Evolutionary conservation across 2,113 vertebrate genomes (phyloP), one percentile per base, ranked within the genome.

Genomic region (Carassius auratus): DNA sequence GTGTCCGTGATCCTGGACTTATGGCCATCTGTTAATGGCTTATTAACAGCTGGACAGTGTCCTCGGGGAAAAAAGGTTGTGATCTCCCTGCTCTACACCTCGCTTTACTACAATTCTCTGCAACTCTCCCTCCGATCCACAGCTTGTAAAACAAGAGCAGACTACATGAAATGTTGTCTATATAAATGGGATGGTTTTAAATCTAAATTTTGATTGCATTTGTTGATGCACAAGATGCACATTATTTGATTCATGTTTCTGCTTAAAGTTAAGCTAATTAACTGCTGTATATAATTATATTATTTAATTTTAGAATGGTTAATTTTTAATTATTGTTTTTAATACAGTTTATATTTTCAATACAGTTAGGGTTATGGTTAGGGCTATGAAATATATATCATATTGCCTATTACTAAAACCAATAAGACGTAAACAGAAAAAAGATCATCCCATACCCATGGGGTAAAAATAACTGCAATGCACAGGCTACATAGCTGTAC

Each of bases 21-120:
- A 86, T 48, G 55, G 83, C 91, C 92, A 93, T 93, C 92, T 94
- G 91, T 85, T 92, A 38, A 81, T 55, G 42, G 68, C 86, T 79
- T 12, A 48, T 84, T 83, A 88, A 61, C 74, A 81, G 21, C 68
- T 86, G 77, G 76, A 82, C 23, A 23, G 23, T 84, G 86, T 33
- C 73, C 33, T 76, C 4, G 3, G 81, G 59, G 59, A 87, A 84
- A 84, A 73, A 13, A 81, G 69, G 61, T 76, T 55, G 36, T 85
- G 62, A 50, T 26, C 42, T 62, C 8, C 26, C 10, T 38, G 14
- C 50, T 62, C 15, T 79, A 15, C 55, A 21, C 17, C 12, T 74
- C 19, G 0, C 33, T 85, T 23, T 13, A n/a, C 55, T 23, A 30
- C 45, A 62, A 12, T 45, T 64, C 5, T 61, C 17, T 6, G 36